Evolutionary conservation across 2,888 invertebrate species (phyloP).

Genomic region (Coleophora flavipennella): DNA sequence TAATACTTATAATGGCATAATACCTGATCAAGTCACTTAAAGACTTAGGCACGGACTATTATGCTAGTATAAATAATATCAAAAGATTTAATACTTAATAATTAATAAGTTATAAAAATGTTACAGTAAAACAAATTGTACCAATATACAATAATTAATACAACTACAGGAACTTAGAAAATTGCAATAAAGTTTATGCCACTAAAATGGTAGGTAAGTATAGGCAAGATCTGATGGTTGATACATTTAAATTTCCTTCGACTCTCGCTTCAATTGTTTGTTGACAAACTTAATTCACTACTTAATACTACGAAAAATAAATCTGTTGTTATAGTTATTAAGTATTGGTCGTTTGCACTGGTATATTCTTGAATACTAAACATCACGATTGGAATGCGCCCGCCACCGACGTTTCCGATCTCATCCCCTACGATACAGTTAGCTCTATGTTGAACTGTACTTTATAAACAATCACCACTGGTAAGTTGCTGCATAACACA

Average conservation of each 20-base stretch:
- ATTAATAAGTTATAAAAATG: conserved; percentile 70
- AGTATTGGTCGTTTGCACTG: conserved; percentile 48
- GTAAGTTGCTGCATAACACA: conserved; percentile 11
- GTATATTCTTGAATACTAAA: conserved; percentile 22
- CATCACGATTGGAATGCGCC: conserved; percentile 63
- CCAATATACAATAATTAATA: conserved; percentile 69
- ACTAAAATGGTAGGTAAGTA: conserved; percentile 55
- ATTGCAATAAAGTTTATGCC: conserved; percentile 73
- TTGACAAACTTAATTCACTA: conserved; percentile 5
- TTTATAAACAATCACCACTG: not conserved
- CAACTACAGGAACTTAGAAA: conserved; percentile 72
- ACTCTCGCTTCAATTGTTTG: no score
- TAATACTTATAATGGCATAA: conserved; percentile 47
- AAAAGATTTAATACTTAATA: conserved; percentile 36
- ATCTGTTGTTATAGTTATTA: conserved; percentile 30
- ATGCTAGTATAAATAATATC: conserved; percentile 50
- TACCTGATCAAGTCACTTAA: conserved; percentile 16
- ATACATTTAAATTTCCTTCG: no score
- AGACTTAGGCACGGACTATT: conserved; percentile 24
- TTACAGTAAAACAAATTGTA: conserved; percentile 68
- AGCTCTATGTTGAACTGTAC: not conserved
- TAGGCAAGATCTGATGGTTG: no score
- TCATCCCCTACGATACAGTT: not conserved
- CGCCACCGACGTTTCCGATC: conserved; percentile 32
- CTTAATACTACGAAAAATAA: conserved; percentile 48